A percentile compares a stretch with the other conserved stretches of the same genome.
These are phyloP conservation scores for Caenorhabditis sp. DNA, from an alignment of 2,888 invertebrate species.

Conservation along the genomic window DNA sequence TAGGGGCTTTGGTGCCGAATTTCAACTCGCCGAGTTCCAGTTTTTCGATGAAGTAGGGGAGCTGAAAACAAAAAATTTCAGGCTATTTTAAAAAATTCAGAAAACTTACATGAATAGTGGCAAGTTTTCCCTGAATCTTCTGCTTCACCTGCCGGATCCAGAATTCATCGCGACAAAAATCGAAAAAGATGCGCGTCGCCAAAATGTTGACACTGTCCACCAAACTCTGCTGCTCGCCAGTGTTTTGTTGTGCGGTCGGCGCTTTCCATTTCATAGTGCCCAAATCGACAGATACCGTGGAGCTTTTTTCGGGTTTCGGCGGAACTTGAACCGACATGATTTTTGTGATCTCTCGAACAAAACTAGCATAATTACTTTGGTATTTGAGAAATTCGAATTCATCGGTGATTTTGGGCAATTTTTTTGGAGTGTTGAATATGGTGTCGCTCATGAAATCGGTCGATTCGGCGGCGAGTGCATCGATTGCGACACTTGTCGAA, in stretches of 20 bases:
- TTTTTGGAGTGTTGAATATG: conserved; percentile 24
- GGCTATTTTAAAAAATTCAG: too few relatives aligned
- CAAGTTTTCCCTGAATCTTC: conserved; percentile 85
- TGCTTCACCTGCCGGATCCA: conserved; percentile 80
- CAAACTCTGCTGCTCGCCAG: conserved; percentile 22
- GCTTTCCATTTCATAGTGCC: conserved; percentile 50
- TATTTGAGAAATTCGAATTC: conserved; percentile 30
- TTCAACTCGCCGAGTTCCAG: conserved; percentile 76
- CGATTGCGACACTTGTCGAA: conserved; percentile 31
- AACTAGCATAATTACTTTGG: conserved; percentile 34
- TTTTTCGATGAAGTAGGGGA: conserved; percentile 88
- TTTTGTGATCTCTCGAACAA: conserved; percentile 31
- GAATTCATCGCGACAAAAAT: conserved; percentile 81
- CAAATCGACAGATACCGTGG: conserved; percentile 46
- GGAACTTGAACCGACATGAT: conserved; percentile 33
- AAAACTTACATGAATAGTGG: conserved; percentile 81
- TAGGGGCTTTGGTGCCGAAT: conserved; percentile 63
- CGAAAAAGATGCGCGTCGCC: conserved; percentile 78
- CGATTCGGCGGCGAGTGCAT: conserved; percentile 24
- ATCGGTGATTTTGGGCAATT: background rate
- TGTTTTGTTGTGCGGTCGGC: too few relatives aligned
- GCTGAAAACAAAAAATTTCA: conserved; percentile 73
- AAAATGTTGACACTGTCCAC: conserved; percentile 67
- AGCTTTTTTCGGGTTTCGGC: conserved; percentile 36
- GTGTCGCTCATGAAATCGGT: conserved; percentile 23